phyloP scores from a whole-genome alignment of 2,888 invertebrate species.

The Macaria notata region DNA sequence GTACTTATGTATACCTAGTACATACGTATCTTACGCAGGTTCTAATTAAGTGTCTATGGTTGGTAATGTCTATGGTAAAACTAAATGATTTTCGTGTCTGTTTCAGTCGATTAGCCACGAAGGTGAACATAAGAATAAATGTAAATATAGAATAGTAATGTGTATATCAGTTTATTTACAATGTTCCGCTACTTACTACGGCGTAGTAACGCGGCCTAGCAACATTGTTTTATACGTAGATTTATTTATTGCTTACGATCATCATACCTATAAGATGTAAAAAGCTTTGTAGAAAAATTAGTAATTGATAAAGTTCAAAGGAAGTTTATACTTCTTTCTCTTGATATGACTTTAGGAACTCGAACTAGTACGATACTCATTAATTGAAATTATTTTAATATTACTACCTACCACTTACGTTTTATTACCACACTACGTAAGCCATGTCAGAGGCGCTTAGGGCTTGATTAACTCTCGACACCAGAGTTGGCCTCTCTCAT shows the following conservation, averaged over 20 bases:
- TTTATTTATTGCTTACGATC: neutral
- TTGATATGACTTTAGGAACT: no score
- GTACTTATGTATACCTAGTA: neutral
- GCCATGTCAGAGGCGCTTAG: no score
- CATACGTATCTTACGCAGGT: neutral
- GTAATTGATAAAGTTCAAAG: no score
- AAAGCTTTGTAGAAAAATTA: no score
- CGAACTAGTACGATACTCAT: no score
- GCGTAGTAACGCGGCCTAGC: constrained; percentile 8
- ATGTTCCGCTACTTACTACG: constrained; percentile 22
- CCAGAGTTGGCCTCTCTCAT: no score
- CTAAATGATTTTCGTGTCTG: constrained; percentile 20
- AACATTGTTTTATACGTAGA: neutral
- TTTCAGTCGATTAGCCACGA: constrained; percentile 24
- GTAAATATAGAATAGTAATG: neutral
- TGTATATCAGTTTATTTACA: neutral
- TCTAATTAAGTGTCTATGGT: neutral
- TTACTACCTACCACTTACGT: no score
- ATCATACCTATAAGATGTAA: no score
- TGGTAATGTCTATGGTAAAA: neutral
- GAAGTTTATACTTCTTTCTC: no score
- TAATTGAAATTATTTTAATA: no score
- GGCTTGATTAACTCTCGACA: no score
- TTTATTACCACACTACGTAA: no score
- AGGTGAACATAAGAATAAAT: constrained; percentile 23